Conservation (phyloP, 2,797 vertebrate genomes). For the Pseudochromis fuscus region DNA sequence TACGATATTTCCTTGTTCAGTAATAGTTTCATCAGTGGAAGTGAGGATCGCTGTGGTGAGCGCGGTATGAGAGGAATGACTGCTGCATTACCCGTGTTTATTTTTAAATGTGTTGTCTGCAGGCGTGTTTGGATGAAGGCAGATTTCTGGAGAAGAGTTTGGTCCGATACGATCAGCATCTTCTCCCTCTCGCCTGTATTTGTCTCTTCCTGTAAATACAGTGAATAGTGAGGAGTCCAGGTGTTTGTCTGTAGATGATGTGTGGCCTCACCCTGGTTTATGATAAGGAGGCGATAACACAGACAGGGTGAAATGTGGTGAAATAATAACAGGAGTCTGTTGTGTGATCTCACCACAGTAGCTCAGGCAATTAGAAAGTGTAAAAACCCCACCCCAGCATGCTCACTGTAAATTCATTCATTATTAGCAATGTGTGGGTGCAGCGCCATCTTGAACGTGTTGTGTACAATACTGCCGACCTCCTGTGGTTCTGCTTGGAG, state of each 20-base stretch:
- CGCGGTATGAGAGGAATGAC: conserved; percentile 11
- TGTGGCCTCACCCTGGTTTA: conserved; percentile 3
- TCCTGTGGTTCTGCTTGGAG: conserved; percentile 3
- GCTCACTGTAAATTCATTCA: not conserved
- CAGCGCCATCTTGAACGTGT: not conserved
- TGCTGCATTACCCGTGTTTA: conserved; percentile 10
- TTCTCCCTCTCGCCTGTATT: not conserved
- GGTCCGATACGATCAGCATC: conserved; percentile 32
- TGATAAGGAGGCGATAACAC: conserved; percentile 24
- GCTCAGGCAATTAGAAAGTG: conserved; percentile 7
- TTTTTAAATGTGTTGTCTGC: conserved; percentile 19
- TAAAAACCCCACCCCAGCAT: conserved; percentile 8
- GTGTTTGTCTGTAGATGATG: conserved; percentile 17
- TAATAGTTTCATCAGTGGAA: conserved; percentile 1
- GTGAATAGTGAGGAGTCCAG: not conserved
- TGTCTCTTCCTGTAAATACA: not conserved
- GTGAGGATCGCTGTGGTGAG: not conserved
- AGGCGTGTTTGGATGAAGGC: conserved; percentile 11
- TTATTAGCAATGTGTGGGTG: not conserved
- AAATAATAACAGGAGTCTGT: conserved; percentile 16
- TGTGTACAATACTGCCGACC: not conserved
- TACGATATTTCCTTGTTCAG: not conserved
- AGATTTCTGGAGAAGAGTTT: conserved; percentile 24
- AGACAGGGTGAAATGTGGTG: not conserved
- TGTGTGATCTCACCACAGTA: not conserved